phyloP scores from a whole-genome alignment of 2,797 vertebrate species.

The Vespertilio murinus region DNA sequence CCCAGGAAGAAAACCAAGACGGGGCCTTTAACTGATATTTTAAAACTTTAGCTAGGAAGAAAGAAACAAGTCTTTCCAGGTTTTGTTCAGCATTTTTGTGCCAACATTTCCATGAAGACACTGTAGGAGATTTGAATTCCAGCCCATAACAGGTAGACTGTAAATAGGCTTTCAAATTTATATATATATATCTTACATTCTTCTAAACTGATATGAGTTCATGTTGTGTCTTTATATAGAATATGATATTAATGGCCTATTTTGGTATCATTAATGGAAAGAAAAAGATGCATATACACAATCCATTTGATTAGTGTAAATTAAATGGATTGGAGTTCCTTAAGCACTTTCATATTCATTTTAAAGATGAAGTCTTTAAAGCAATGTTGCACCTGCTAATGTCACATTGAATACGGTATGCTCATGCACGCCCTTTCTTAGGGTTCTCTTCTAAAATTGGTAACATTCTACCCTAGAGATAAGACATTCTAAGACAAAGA shows the following conservation, averaged over 20 bases:
- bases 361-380: conserved; percentile 42
- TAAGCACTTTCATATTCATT: conserved; percentile 20
- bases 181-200: not conserved
- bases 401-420: conserved; percentile 51
- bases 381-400: conserved; percentile 56
- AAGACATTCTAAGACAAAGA: conserved; percentile 41
- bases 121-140: not conserved
- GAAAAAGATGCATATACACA: not conserved
- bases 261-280: conserved; percentile 1
- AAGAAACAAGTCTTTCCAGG: not conserved
- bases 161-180: not conserved
- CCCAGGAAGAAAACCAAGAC: not conserved
- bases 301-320: not conserved
- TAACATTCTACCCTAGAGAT: conserved; percentile 58
- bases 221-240: not conserved
- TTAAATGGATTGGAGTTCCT: not conserved
- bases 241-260: not conserved
- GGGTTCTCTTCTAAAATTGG: conserved; percentile 62
- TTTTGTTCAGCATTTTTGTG: not conserved
- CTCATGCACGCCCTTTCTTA: conserved; percentile 54
- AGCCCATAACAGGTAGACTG: not conserved
- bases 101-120: conserved; percentile 25
- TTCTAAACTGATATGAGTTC: not conserved
- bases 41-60: not conserved
- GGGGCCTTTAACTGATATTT: not conserved